These are phyloP conservation scores for Gnathonemus longibarbis DNA, from an alignment of 2,113 vertebrate genomes.

Conservation along the genomic window DNA sequence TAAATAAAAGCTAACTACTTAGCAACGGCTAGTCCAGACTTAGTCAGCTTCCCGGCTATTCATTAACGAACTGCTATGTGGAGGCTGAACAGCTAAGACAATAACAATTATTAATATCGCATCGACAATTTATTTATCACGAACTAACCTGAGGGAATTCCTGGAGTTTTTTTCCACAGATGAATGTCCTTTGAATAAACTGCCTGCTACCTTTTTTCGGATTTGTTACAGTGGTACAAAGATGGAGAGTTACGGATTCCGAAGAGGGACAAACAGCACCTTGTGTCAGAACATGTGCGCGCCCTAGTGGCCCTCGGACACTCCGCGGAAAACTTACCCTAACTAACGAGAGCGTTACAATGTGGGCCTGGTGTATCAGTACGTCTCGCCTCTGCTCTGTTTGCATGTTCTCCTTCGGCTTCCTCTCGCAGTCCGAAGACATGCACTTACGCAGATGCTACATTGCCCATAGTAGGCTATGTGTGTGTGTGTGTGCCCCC, in stretches of 20 bases:
- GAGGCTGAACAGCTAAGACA: not conserved
- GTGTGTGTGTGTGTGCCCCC: not conserved
- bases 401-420: not conserved
- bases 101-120: not conserved
- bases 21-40: not conserved
- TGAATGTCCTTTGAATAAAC: not conserved
- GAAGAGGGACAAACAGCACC: constrained; percentile 5
- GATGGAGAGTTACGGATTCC: constrained; percentile 22
- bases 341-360: not conserved
- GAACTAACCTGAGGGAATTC: constrained; percentile 21
- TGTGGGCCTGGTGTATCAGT: not conserved
- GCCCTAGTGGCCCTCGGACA: not conserved
- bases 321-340: too few species aligned
- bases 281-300: not conserved
- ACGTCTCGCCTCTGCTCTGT: not conserved
- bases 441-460: not conserved
- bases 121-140: not conserved
- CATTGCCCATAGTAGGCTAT: not conserved
- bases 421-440: not conserved
- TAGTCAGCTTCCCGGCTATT: not conserved
- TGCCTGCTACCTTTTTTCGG: not conserved
- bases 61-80: not conserved
- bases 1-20: not conserved
- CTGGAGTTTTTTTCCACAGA: not conserved
- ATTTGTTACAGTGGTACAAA: not conserved